Evolutionary conservation across 2,113 vertebrate genomes (phyloP), one percentile per base, ranked within the genome.

Genomic region (Sardina pilchardus): DNA sequence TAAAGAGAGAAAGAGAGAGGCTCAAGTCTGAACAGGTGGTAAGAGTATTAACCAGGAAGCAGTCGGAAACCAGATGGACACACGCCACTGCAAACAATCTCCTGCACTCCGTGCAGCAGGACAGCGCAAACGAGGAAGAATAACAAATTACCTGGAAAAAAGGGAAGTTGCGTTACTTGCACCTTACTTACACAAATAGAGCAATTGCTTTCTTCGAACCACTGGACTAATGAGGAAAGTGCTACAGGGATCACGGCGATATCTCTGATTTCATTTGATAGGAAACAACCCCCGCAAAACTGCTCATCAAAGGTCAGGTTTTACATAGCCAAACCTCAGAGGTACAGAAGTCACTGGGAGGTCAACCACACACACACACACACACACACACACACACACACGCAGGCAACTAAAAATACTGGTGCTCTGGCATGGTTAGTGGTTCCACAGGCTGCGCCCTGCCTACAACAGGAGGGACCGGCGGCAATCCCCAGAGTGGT

Each of bases 41-140:
- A 90, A 89, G 90, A 90, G 83, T 85, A 91, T 92, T 90, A 92
- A 88, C 81, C 82, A 87, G 85, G 88, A 92, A 90, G 83, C 83
- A 24, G 82, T 85, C 86, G 86, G 85, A 91, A 92, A 89, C 81
- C 84, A 91, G 88, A 90, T 90, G 91, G 91, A 92, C 47, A 44
- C 56, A 71, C 26, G 86, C 91, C 90, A 90, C 89, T 75, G 83
- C 87, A 91, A 90, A 89, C 89, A 90, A 85, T 83, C 88, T 89
- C 87, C 88, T 84, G 82, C 84, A 42, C 84, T 84, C 86, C 81
- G 42, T 89, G 83, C 81, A 84, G 84, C 86, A 85, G 86, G 85
- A 71, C 86, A 85, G 87, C 21, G 42, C 82, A 88, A 89, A 91
- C 82, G 78, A 88, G 83, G 83, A 91, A 91, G 85, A 90, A 91